A percentile compares a stretch with the other conserved stretches of the same genome.
Evolutionary conservation across 1,140 invertebrate genomes (phyloP).

Genomic region (Drosophila littoralis): DNA sequence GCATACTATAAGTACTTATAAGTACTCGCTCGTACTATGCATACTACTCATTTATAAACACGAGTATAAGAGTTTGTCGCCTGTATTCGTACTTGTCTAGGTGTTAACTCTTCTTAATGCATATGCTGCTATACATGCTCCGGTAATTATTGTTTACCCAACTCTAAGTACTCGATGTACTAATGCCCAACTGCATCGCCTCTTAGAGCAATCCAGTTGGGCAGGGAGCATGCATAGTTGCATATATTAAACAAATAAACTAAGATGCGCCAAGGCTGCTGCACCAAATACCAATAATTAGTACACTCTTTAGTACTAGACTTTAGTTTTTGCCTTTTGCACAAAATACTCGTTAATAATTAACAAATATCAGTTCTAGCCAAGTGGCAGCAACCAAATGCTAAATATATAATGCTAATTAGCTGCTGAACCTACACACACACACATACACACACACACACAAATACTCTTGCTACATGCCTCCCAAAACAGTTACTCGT

Average conservation of each 20-base stretch:
- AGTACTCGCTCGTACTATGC: conserved; percentile 8
- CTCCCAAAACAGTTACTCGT: conserved; percentile 5
- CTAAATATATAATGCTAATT: conserved; percentile 65
- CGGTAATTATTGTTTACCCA: conserved; percentile 20
- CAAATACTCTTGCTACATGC: conserved; percentile 11
- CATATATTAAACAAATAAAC: conserved; percentile 9
- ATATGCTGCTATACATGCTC: conserved; percentile 35
- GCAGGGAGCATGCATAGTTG: conserved; percentile 52
- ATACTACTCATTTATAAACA: not conserved
- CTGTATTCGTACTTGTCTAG: conserved; percentile 32
- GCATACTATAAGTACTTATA: conserved; percentile 1
- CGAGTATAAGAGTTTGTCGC: conserved; percentile 27
- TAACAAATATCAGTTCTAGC: conserved; percentile 25
- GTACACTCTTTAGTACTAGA: conserved; percentile 69
- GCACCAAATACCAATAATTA: conserved; percentile 49
- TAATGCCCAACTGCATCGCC: conserved; percentile 15
- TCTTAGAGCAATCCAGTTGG: conserved; percentile 41
- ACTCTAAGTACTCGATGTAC: conserved; percentile 8
- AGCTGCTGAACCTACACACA: conserved; percentile 64
- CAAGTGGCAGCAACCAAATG: conserved; percentile 35
- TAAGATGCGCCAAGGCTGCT: conserved; percentile 51
- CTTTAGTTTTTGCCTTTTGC: conserved; percentile 66
- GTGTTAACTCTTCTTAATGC: conserved; percentile 7
- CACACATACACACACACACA: conserved; percentile 25
- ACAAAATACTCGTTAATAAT: conserved; percentile 37